These are phyloP conservation scores for Chloropsis hardwickii DNA, from an alignment of 2,113 vertebrate species.

Conservation along the genomic window DNA sequence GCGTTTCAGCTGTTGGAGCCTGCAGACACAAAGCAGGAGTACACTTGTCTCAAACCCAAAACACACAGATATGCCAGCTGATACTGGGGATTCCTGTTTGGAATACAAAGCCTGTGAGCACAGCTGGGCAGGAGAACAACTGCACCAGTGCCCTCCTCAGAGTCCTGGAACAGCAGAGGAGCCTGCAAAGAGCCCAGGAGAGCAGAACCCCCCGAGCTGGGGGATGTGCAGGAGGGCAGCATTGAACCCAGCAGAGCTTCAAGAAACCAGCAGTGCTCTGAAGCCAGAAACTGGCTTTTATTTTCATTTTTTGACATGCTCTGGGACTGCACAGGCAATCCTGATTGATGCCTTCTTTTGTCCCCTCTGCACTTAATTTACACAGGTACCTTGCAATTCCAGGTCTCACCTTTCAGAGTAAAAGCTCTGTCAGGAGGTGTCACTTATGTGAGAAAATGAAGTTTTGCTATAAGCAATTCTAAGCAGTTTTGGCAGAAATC, in stretches of 20 bases:
- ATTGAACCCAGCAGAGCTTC: neutral
- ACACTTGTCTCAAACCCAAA: neutral
- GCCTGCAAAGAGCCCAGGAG: neutral
- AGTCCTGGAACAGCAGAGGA: neutral
- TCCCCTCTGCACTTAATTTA: neutral
- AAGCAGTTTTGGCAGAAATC: neutral
- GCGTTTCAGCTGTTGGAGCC: neutral
- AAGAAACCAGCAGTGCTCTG: neutral
- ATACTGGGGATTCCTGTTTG: neutral
- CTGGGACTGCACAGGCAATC: neutral
- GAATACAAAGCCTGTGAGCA: neutral
- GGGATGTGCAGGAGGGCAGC: neutral
- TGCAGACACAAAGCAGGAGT: neutral
- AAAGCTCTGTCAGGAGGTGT: neutral
- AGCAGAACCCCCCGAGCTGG: neutral
- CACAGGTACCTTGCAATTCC: neutral
- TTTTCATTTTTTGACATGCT: neutral
- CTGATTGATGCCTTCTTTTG: neutral
- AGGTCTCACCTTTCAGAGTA: neutral
- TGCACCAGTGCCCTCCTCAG: neutral
- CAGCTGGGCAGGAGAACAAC: neutral
- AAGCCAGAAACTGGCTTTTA: neutral
- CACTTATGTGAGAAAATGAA: neutral
- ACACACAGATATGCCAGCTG: neutral
- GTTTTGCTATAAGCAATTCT: neutral